Conservation (phyloP, 2,113 vertebrate genomes). For the Chloroceryle aenea region DNA sequence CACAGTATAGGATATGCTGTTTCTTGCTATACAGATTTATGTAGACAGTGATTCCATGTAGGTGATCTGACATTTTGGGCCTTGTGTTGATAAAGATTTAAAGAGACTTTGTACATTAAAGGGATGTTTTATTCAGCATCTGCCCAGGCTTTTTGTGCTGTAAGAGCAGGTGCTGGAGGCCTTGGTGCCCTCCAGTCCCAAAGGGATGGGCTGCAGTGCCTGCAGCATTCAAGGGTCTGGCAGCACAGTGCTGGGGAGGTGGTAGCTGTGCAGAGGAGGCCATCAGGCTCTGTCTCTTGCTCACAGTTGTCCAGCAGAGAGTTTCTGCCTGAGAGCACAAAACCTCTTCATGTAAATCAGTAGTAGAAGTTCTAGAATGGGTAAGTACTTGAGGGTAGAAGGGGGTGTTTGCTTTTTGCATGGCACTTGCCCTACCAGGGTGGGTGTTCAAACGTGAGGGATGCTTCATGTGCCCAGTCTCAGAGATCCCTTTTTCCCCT, state of each 20-base stretch:
- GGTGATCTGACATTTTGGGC: not conserved
- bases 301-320: not conserved
- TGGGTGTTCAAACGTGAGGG: not conserved
- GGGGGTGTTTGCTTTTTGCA: not conserved
- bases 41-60: accelerated
- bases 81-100: not conserved
- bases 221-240: not conserved
- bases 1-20: accelerated
- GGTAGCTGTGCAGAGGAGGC: not conserved
- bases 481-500: not conserved
- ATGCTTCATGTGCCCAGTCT: not conserved
- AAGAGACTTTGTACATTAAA: not conserved
- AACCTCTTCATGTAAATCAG: not conserved
- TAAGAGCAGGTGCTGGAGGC: not conserved
- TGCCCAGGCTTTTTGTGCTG: not conserved
- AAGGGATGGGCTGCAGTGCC: not conserved
- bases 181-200: accelerated
- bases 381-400: not conserved
- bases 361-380: not conserved
- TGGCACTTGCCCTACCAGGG: not conserved
- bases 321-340: not conserved
- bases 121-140: not conserved
- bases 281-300: not conserved
- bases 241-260: not conserved
- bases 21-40: not conserved